Conservation (phyloP, 1,140 invertebrate genomes). For the Dendroctonus ponderosae region DNA sequence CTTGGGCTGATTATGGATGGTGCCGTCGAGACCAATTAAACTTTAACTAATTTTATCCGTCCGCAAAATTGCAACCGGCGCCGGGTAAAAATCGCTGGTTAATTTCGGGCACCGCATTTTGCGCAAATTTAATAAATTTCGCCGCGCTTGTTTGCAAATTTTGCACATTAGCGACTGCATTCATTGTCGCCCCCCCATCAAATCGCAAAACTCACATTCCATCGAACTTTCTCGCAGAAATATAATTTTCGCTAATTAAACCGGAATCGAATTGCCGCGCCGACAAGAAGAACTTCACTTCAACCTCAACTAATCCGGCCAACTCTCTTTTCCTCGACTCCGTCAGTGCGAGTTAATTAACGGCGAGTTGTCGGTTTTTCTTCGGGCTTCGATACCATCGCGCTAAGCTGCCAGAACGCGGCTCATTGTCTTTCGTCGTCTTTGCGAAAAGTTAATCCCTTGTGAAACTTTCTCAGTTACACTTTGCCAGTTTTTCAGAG, state of each 20-base stretch:
- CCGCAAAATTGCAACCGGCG: constrained; percentile 28
- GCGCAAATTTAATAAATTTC: constrained; percentile 27
- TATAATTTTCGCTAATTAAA: constrained; percentile 25
- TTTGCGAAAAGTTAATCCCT: constrained; percentile 12
- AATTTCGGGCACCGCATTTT: constrained; percentile 21
- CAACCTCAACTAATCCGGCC: constrained; percentile 14
- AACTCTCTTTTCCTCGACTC: constrained; percentile 18
- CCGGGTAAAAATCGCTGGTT: constrained; percentile 26
- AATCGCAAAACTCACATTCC: constrained; percentile 14
- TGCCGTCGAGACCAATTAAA: constrained; percentile 40
- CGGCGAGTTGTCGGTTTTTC: constrained; percentile 14
- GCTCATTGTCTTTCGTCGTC: constrained; percentile 15
- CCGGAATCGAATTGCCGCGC: constrained; percentile 17
- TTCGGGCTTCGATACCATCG: constrained; percentile 5
- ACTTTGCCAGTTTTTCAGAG: no score
- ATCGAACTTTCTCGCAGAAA: constrained; percentile 15
- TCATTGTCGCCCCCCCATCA: not conserved
- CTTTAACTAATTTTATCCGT: constrained; percentile 43
- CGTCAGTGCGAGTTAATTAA: constrained; percentile 20
- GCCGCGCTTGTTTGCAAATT: constrained; percentile 10
- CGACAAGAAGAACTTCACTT: constrained; percentile 18
- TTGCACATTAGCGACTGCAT: constrained; percentile 13
- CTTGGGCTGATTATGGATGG: constrained; percentile 38
- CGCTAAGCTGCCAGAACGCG: constrained; percentile 2
- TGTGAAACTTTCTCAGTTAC: constrained; percentile 4